Evolutionary conservation across 1,140 invertebrate genomes (phyloP).

Genomic region (Zaprionus taronus): DNA sequence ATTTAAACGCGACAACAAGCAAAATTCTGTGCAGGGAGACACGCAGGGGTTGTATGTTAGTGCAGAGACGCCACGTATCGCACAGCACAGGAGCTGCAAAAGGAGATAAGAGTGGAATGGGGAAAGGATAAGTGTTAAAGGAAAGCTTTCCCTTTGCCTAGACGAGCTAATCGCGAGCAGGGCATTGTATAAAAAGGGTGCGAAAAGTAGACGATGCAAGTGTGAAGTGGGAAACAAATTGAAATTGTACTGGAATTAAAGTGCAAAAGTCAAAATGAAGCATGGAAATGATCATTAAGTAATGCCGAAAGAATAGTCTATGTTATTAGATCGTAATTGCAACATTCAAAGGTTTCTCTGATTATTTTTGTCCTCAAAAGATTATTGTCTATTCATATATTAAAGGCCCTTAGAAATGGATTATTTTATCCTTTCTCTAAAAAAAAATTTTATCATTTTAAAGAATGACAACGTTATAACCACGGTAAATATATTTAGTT

Average conservation of each 20-base stretch:
- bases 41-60: neutral
- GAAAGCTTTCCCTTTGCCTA: neutral
- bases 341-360: too few species aligned
- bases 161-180: neutral
- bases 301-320: too few species aligned
- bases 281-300: too few species aligned
- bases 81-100: neutral
- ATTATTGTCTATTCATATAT: too few species aligned
- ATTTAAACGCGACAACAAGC: slow-evolving; percentile 73
- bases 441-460: too few species aligned
- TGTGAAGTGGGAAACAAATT: neutral
- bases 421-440: too few species aligned
- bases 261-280: too few species aligned
- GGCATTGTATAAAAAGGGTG: neutral
- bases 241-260: neutral
- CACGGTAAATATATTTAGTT: neutral
- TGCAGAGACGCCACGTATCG: neutral
- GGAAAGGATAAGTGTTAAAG: neutral
- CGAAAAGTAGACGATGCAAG: neutral
- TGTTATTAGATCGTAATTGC: too few species aligned
- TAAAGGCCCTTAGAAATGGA: too few species aligned
- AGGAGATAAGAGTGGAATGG: neutral
- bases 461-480: too few species aligned
- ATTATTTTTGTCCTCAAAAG: too few species aligned
- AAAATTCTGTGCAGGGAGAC: neutral